Evolutionary conservation across 2,888 invertebrate species (phyloP).

Genomic region (Micoletzkya japonica): DNA sequence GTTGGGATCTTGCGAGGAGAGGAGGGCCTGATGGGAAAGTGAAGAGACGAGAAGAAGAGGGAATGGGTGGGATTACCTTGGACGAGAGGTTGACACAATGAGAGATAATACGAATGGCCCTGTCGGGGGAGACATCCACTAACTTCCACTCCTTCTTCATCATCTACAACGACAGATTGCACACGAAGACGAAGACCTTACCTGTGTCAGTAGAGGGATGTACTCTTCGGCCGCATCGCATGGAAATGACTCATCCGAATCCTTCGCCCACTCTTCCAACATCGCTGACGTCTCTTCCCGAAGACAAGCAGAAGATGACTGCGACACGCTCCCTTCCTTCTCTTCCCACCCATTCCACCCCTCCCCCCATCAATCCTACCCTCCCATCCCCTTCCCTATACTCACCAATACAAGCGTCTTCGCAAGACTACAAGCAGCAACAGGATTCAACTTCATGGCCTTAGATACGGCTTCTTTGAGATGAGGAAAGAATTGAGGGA

Average conservation of each 20-base stretch:
- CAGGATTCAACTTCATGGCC: constrained; percentile 22
- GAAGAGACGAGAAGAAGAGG: background rate
- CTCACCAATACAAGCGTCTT: constrained; percentile 37
- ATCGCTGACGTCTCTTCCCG: constrained; percentile 4
- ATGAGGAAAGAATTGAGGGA: constrained; percentile 15
- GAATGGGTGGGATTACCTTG: background rate
- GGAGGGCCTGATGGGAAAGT: constrained; percentile 27
- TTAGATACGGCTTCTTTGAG: background rate
- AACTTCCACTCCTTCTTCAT: constrained; percentile 41
- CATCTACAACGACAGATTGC: constrained; percentile 26
- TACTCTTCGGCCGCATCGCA: constrained; percentile 17
- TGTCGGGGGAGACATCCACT: constrained; percentile 2
- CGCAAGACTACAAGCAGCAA: constrained; percentile 36
- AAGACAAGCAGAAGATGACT: background rate
- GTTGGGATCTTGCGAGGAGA: constrained; percentile 34
- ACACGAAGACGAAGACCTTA: background rate
- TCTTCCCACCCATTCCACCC: no score
- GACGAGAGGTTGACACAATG: background rate
- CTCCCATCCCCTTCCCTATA: no score
- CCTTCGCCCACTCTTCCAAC: constrained; percentile 6
- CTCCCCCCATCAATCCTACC: no score
- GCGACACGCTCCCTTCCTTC: no score
- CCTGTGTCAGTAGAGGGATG: constrained; percentile 11
- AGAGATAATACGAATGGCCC: constrained; percentile 1
- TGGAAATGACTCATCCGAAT: constrained; percentile 5